Evolutionary conservation across 2,113 vertebrate species (phyloP).

Genomic region (Cynocephalus volans): DNA sequence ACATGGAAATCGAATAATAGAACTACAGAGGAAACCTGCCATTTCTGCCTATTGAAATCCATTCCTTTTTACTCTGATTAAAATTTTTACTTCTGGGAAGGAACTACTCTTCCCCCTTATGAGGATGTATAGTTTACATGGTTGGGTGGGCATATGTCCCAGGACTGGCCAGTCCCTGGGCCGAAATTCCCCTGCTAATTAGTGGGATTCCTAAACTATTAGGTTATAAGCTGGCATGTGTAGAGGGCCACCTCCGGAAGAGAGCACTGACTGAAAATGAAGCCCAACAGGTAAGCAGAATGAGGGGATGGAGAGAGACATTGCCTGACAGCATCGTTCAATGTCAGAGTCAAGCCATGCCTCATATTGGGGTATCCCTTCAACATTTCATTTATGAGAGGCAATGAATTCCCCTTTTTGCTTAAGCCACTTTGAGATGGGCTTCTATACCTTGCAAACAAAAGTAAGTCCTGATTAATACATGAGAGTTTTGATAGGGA

Average conservation of each 20-base stretch:
- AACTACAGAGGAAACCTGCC: neutral
- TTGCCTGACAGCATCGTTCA: neutral
- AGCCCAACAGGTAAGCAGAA: neutral
- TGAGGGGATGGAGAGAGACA: neutral
- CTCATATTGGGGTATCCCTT: neutral
- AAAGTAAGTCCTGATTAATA: constrained; percentile 34
- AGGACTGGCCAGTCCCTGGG: neutral
- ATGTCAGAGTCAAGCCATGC: neutral
- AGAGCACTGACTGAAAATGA: neutral
- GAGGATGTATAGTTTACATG: neutral
- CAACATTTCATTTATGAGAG: neutral
- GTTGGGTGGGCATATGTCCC: neutral
- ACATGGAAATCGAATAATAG: neutral
- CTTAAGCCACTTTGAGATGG: neutral
- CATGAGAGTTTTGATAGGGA: neutral
- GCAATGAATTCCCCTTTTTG: neutral
- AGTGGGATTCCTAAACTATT: neutral
- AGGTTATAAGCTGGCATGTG: neutral
- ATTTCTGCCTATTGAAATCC: neutral
- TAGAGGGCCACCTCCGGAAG: neutral
- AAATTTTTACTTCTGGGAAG: constrained; percentile 13
- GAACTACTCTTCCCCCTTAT: neutral
- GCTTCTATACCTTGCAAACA: constrained; percentile 9
- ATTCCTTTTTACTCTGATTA: neutral
- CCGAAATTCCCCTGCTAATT: neutral